These are phyloP conservation scores for Maconellicoccus hirsutus DNA, from an alignment of 1,140 invertebrate genomes.

Conservation along the genomic window DNA sequence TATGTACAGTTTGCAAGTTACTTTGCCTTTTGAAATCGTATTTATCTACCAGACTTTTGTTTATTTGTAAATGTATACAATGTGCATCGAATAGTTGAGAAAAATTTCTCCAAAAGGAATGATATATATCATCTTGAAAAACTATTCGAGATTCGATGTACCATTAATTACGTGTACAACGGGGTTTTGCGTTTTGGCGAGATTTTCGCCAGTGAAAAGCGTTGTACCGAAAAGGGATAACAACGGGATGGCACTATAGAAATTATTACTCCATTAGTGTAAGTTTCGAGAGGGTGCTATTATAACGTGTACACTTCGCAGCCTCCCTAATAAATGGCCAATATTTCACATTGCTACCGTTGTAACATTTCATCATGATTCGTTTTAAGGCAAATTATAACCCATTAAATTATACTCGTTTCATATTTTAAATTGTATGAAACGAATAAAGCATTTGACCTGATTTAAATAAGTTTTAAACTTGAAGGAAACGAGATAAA, in stretches of 20 bases:
- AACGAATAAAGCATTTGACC: too few species aligned
- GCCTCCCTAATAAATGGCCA: conserved; percentile 7
- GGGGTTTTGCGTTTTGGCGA: not conserved
- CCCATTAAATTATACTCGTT: not conserved
- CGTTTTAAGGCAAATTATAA: not conserved
- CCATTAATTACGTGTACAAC: not conserved
- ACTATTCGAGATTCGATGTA: not conserved
- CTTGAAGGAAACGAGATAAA: too few species aligned
- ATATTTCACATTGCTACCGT: conserved; percentile 8
- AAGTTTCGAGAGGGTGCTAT: conserved; percentile 3
- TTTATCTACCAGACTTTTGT: too few species aligned
- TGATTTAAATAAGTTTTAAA: too few species aligned
- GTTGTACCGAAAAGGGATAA: not conserved
- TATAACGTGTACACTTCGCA: not conserved
- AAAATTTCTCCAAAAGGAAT: too few species aligned
- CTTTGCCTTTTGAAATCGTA: too few species aligned
- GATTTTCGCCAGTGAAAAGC: conserved; percentile 1
- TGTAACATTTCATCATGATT: conserved; percentile 5
- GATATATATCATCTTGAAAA: too few species aligned
- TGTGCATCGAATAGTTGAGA: too few species aligned
- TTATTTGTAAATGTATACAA: too few species aligned
- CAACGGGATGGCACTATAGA: not conserved
- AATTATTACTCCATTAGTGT: conserved; percentile 9
- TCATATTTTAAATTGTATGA: not conserved
- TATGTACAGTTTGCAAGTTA: not conserved